Conservation (phyloP, 92 coral and sea anemone species). For the Porites divaricata region DNA sequence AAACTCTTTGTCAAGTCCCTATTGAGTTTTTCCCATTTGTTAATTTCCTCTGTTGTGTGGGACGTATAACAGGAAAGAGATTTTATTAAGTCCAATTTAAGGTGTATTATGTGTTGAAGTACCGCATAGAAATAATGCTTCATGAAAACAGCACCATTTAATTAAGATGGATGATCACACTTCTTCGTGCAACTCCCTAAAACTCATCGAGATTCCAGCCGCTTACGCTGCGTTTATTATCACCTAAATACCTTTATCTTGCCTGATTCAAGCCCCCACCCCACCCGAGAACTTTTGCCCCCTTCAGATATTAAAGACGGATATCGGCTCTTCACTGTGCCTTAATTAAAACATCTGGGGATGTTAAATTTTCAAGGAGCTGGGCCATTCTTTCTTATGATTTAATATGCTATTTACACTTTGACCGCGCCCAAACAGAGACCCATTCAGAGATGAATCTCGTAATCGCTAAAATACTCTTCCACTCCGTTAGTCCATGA, state of each 20-base stretch:
- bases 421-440: not conserved
- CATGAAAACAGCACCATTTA: not conserved
- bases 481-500: not conserved
- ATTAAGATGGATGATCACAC: too few relatives aligned
- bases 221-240: too few relatives aligned
- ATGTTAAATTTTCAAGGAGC: not conserved
- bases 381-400: not conserved
- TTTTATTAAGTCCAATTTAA: not conserved
- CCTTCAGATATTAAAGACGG: too few relatives aligned
- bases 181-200: too few relatives aligned
- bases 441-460: not conserved
- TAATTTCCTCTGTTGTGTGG: not conserved
- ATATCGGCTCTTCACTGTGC: not conserved
- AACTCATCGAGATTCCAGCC: too few relatives aligned
- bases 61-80: slow-evolving; percentile 15
- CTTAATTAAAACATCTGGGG: not conserved
- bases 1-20: too few relatives aligned
- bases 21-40: slow-evolving; percentile 15
- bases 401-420: not conserved
- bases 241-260: too few relatives aligned
- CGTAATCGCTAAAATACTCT: too few relatives aligned
- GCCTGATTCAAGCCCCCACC: too few relatives aligned
- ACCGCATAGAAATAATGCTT: not conserved
- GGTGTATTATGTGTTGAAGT: not conserved
- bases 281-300: too few relatives aligned